phyloP scores from a whole-genome alignment of 2,888 invertebrate genomes.

The Conomelus anceps region DNA sequence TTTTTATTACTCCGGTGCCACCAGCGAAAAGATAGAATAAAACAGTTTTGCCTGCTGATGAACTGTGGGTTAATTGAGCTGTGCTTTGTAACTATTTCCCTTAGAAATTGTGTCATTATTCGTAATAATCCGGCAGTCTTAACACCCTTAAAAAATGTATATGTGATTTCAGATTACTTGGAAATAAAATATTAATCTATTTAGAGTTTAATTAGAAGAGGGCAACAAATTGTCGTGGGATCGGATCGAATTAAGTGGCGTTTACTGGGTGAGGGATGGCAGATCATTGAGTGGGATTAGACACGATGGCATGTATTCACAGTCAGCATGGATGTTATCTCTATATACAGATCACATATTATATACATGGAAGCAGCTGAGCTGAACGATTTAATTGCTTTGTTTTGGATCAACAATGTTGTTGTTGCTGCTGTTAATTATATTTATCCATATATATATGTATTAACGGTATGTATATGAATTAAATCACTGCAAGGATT shows the following conservation, averaged over 20 bases:
- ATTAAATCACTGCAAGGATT: background rate
- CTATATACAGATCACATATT: background rate
- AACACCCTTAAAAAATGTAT: no score
- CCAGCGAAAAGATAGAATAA: no score
- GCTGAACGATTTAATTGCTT: background rate
- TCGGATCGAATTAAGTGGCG: background rate
- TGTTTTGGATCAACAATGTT: background rate
- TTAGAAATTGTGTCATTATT: no score
- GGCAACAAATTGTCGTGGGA: no score
- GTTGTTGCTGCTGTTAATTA: background rate
- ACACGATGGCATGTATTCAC: background rate
- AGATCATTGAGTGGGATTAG: background rate
- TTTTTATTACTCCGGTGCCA: no score
- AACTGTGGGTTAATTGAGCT: no score
- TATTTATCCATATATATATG: background rate
- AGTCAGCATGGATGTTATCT: background rate
- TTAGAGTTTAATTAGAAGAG: no score
- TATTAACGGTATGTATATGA: background rate
- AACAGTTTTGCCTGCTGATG: no score
- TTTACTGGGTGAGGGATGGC: background rate
- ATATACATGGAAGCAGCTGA: background rate
- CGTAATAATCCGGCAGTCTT: no score
- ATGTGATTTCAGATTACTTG: no score
- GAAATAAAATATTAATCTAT: no score
- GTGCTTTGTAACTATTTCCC: no score